These are phyloP conservation scores for Mantis religiosa DNA, from an alignment of 2,888 invertebrate genomes.

Conservation along the genomic window DNA sequence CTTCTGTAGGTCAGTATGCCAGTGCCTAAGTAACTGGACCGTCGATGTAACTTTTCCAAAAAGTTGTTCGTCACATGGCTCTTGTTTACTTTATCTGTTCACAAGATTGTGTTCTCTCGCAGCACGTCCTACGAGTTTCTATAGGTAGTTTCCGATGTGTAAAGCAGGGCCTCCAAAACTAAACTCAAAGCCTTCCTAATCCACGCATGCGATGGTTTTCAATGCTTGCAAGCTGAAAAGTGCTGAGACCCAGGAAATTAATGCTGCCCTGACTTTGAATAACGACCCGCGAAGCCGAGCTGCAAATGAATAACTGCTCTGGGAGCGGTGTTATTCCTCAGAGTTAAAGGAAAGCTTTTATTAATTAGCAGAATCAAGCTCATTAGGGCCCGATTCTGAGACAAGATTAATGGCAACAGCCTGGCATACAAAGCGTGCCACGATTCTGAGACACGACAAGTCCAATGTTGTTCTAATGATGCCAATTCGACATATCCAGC, in stretches of 20 bases:
- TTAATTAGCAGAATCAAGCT: constrained; percentile 24
- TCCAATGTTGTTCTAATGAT: not conserved
- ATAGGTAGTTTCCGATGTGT: not conserved
- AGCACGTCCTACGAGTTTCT: not conserved
- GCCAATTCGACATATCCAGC: too few relatives aligned
- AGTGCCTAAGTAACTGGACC: too few relatives aligned
- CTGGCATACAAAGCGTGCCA: not conserved
- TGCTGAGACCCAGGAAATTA: not conserved
- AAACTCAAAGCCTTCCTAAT: not conserved
- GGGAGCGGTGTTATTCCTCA: not conserved
- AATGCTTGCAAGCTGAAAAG: not conserved
- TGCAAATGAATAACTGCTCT: not conserved
- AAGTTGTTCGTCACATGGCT: too few relatives aligned
- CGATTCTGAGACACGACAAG: not conserved
- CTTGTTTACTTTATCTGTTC: too few relatives aligned
- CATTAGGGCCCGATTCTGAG: constrained; percentile 25
- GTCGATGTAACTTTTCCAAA: too few relatives aligned
- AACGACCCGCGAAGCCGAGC: not conserved
- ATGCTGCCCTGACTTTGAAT: not conserved
- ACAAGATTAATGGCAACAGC: not conserved
- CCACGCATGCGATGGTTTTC: not conserved
- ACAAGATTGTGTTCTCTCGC: too few relatives aligned
- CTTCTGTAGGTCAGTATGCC: too few relatives aligned
- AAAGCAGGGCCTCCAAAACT: not conserved
- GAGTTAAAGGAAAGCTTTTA: constrained; percentile 16